Conservation (phyloP, 2,888 invertebrate species). For the Desoria tigrina region DNA sequence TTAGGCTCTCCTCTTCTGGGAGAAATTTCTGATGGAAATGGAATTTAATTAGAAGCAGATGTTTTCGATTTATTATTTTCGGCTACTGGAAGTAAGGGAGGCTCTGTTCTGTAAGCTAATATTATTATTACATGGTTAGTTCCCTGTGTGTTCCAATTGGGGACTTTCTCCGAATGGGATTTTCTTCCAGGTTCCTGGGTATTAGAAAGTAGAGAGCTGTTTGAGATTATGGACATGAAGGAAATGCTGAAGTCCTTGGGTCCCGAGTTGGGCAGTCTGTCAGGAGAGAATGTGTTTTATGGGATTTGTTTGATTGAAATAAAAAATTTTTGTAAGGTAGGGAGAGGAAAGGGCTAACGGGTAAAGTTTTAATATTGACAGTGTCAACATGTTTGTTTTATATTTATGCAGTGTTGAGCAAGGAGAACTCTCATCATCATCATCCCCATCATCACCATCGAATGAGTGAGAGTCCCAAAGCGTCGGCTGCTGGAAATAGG, state of each 20-base stretch:
- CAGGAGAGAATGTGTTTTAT: too few relatives aligned
- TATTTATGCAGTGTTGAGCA: slow-evolving; percentile 42
- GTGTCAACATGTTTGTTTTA: slow-evolving; percentile 6
- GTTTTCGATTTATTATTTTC: slow-evolving; percentile 26
- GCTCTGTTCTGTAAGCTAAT: neutral
- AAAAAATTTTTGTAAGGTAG: too few relatives aligned
- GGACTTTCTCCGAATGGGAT: too few relatives aligned
- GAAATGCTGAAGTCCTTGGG: too few relatives aligned
- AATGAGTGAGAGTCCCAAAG: slow-evolving; percentile 50
- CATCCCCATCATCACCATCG: slow-evolving; percentile 39
- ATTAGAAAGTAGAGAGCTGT: too few relatives aligned
- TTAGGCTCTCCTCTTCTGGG: too few relatives aligned
- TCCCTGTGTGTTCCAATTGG: neutral
- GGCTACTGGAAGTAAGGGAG: neutral
- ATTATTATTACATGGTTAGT: slow-evolving; percentile 13
- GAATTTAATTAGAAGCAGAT: slow-evolving; percentile 48
- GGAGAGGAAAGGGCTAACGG: too few relatives aligned
- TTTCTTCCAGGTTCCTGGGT: too few relatives aligned
- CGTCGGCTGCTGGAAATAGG: slow-evolving; percentile 28
- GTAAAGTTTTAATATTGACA: slow-evolving; percentile 1
- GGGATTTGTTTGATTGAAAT: too few relatives aligned
- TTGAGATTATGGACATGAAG: too few relatives aligned
- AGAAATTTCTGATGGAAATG: slow-evolving; percentile 31
- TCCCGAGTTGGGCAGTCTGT: too few relatives aligned
- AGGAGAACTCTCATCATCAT: slow-evolving; percentile 44